Conservation (phyloP, 2,888 invertebrate genomes). For the Lasiommata megera region DNA sequence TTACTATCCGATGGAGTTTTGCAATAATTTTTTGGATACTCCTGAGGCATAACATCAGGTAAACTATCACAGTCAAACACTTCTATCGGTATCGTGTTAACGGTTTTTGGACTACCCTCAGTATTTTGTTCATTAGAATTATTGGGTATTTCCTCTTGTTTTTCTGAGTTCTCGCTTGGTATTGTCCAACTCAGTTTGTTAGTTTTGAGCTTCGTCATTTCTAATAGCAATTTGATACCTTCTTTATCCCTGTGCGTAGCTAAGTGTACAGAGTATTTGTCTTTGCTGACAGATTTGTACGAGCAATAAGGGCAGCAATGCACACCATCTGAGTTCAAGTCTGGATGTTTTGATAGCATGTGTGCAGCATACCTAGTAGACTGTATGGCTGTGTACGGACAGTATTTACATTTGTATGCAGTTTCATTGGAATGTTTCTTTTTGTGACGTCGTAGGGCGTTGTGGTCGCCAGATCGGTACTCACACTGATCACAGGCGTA, state of each 20-base stretch:
- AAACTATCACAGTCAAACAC: slow-evolving; percentile 71
- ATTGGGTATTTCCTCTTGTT: slow-evolving; percentile 40
- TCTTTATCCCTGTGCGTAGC: slow-evolving; percentile 75
- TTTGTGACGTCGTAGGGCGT: slow-evolving; percentile 89
- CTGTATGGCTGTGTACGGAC: slow-evolving; percentile 90
- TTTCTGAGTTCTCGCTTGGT: slow-evolving; percentile 55
- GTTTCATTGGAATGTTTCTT: slow-evolving; percentile 88
- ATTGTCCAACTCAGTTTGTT: slow-evolving; percentile 70
- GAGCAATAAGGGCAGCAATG: slow-evolving; percentile 83
- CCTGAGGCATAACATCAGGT: slow-evolving; percentile 58
- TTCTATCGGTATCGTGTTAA: slow-evolving; percentile 65
- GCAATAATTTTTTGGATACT: slow-evolving; percentile 60
- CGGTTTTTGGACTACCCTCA: slow-evolving; percentile 48
- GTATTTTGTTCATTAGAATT: slow-evolving; percentile 43
- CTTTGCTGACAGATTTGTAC: slow-evolving; percentile 84
- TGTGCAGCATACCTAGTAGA: slow-evolving; percentile 89
- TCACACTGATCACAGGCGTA: slow-evolving; percentile 88
- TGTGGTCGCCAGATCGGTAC: slow-evolving; percentile 89
- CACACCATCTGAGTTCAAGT: slow-evolving; percentile 82
- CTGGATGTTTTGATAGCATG: slow-evolving; percentile 89
- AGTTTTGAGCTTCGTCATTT: slow-evolving; percentile 55
- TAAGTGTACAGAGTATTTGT: slow-evolving; percentile 81
- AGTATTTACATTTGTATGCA: slow-evolving; percentile 89
- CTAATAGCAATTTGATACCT: slow-evolving; percentile 58
- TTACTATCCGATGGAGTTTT: slow-evolving; percentile 44